Evolutionary conservation across 2,797 vertebrate species (phyloP).

Genomic region (Premnoplex brunnescens): DNA sequence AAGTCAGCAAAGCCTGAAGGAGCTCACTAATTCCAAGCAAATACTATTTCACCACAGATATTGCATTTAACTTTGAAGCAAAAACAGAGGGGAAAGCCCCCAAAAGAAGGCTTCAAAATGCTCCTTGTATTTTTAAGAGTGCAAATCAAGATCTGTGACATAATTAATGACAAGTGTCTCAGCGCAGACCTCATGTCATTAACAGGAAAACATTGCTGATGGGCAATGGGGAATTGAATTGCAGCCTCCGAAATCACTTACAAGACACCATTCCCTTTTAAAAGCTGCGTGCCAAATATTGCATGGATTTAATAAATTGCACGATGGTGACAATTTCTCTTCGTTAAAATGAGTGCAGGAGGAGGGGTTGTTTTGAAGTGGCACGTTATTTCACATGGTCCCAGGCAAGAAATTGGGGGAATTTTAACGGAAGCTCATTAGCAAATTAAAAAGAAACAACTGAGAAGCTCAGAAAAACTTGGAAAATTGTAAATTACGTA

Average conservation of each 20-base stretch:
- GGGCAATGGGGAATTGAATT: background rate
- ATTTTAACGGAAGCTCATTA: background rate
- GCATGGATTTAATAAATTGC: background rate
- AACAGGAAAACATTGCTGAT: background rate
- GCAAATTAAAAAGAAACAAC: background rate
- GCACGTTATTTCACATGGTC: background rate
- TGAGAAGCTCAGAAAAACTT: background rate
- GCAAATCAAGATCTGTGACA: background rate
- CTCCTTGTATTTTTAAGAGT: background rate
- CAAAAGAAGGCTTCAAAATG: background rate
- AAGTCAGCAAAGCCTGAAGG: background rate
- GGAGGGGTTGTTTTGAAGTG: background rate
- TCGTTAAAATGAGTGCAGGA: background rate
- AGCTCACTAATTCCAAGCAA: background rate
- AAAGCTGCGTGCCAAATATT: background rate
- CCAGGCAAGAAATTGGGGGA: background rate
- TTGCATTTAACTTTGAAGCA: background rate
- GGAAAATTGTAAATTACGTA: background rate
- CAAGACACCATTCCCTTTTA: background rate
- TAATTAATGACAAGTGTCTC: background rate
- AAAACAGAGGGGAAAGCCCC: background rate
- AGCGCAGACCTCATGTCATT: fast-evolving
- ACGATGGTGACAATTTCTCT: background rate
- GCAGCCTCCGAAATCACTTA: background rate
- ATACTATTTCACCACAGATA: background rate